A percentile compares a stretch with the other conserved stretches of the same genome.
phyloP scores from a whole-genome alignment of 2,797 vertebrate genomes.

The Alauda arvensis region DNA sequence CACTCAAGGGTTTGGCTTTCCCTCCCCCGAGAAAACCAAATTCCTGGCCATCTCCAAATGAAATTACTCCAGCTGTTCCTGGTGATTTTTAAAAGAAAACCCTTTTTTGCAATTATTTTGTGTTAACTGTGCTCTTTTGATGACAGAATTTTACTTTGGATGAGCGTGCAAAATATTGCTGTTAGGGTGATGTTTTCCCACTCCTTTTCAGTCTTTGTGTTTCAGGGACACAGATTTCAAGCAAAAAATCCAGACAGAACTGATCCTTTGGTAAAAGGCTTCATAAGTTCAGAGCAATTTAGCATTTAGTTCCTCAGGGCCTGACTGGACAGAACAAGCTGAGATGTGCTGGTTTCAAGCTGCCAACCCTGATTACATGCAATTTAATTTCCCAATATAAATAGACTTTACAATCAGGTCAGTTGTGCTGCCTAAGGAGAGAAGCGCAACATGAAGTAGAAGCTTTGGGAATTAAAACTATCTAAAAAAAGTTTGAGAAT shows the following conservation, averaged over 20 bases:
- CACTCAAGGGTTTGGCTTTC: not conserved
- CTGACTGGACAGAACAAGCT: not conserved
- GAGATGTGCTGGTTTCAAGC: not conserved
- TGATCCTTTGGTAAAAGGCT: not conserved
- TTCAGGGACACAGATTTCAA: not conserved
- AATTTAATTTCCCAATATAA: conserved; percentile 5
- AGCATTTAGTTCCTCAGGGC: not conserved
- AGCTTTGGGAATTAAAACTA: not conserved
- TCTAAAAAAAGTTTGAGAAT: not conserved
- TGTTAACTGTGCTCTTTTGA: not conserved
- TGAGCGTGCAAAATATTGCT: not conserved
- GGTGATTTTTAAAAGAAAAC: not conserved
- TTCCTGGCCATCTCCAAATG: not conserved
- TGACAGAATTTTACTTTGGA: not conserved
- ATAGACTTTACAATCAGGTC: not conserved
- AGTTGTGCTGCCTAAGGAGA: not conserved
- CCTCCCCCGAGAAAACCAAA: not conserved
- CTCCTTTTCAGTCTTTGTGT: not conserved
- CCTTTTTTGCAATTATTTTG: not conserved
- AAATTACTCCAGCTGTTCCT: not conserved
- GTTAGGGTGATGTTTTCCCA: not conserved
- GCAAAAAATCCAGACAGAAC: not conserved
- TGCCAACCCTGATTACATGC: not conserved
- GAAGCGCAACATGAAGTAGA: not conserved
- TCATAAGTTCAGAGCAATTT: not conserved